phyloP scores from a whole-genome alignment of 30 jellyfish, hydroid and myxozoan species.

The Cassiopea xamachana region DNA sequence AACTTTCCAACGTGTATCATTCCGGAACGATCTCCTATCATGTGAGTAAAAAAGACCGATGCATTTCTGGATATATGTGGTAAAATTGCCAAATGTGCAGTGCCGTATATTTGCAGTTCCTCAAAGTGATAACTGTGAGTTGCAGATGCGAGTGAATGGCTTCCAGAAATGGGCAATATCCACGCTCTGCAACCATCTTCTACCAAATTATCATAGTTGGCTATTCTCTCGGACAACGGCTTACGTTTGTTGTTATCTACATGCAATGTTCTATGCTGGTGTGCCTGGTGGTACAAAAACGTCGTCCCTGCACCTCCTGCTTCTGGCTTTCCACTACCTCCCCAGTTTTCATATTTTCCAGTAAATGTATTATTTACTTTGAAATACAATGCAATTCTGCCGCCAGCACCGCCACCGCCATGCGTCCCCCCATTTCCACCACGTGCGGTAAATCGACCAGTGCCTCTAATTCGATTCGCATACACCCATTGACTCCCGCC shows the following conservation, averaged over 20 bases:
- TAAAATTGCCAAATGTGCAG: slow-evolving; percentile 52
- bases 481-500: slow-evolving; percentile 79
- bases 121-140: slow-evolving; percentile 62
- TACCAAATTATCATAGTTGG: slow-evolving; percentile 28
- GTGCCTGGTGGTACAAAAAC: slow-evolving; percentile 56
- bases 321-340: slow-evolving; percentile 62
- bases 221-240: slow-evolving; percentile 41
- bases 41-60: slow-evolving; percentile 50
- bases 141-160: slow-evolving; percentile 60
- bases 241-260: slow-evolving; percentile 61
- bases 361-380: slow-evolving; percentile 55
- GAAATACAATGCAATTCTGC: slow-evolving; percentile 68
- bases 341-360: slow-evolving; percentile 61
- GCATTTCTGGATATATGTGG: slow-evolving; percentile 58
- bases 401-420: slow-evolving; percentile 79
- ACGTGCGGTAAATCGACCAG: slow-evolving; percentile 53
- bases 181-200: slow-evolving; percentile 68
- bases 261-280: slow-evolving; percentile 56
- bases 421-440: slow-evolving; percentile 67
- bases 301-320: slow-evolving; percentile 80
- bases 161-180: slow-evolving; percentile 73
- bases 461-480: slow-evolving; percentile 60
- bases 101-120: slow-evolving; percentile 64
- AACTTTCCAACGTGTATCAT: slow-evolving; percentile 54
- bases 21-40: slow-evolving; percentile 76